Evolutionary conservation across 2,113 vertebrate species (phyloP).

Genomic region (Xiphophorus maculatus): DNA sequence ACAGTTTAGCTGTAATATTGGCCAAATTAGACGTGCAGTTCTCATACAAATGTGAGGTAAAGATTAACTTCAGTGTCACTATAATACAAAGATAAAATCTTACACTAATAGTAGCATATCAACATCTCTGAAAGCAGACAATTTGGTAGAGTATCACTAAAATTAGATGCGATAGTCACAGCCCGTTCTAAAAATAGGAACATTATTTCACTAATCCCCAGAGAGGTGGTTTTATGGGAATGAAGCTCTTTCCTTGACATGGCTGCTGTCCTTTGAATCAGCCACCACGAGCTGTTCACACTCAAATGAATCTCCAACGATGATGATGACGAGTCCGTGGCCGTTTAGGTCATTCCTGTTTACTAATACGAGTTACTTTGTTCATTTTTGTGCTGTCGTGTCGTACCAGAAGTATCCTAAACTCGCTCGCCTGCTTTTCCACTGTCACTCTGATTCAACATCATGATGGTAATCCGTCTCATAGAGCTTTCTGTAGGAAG

Average conservation of each 20-base stretch:
- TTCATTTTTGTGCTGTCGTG: no score
- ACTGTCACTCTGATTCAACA: not conserved
- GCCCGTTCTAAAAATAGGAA: slow-evolving; percentile 9
- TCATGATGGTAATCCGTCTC: not conserved
- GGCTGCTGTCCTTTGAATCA: not conserved
- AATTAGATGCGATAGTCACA: not conserved
- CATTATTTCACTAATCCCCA: slow-evolving; percentile 29
- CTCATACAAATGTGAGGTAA: not conserved
- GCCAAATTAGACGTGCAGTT: not conserved
- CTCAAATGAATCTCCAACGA: not conserved
- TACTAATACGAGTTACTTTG: not conserved
- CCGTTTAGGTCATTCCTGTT: not conserved
- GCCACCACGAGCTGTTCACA: slow-evolving; percentile 3
- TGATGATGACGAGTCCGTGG: no score
- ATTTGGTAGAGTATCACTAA: slow-evolving; percentile 4
- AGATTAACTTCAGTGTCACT: not conserved
- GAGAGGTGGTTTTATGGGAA: slow-evolving; percentile 19
- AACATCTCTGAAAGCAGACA: not conserved
- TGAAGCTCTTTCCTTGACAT: not conserved
- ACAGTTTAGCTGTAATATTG: not conserved
- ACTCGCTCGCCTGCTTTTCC: not conserved
- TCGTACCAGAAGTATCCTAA: not conserved
- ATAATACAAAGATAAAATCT: not conserved
- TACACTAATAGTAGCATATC: not conserved
- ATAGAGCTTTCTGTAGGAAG: not conserved